Evolutionary conservation across 2,888 invertebrate species (phyloP).

Genomic region (Drosophila affinis): DNA sequence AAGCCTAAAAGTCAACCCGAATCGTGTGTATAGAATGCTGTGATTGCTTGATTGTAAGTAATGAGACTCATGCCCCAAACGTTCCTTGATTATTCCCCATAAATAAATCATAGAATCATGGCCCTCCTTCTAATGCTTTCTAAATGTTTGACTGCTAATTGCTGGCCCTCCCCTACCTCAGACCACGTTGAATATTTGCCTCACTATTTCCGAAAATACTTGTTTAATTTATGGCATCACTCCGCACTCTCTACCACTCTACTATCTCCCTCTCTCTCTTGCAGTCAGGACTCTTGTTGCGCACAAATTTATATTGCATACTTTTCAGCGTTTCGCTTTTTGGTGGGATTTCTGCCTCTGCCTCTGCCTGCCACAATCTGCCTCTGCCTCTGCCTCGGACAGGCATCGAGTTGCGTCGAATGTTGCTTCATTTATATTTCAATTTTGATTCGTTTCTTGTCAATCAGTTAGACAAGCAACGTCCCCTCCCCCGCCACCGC

Average conservation of each 20-base stretch:
- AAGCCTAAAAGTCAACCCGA: no score
- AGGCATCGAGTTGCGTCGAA: slow-evolving; percentile 13
- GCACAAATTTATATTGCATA: slow-evolving; percentile 39
- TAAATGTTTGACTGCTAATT: background rate
- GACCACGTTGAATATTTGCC: background rate
- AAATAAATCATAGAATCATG: background rate
- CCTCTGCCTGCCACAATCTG: background rate
- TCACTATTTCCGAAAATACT: background rate
- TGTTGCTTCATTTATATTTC: slow-evolving; percentile 69
- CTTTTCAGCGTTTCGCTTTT: slow-evolving; percentile 32
- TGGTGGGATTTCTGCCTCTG: slow-evolving; percentile 5
- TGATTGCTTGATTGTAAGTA: no score
- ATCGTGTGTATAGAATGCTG: no score
- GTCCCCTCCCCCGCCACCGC: background rate
- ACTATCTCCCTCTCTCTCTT: background rate
- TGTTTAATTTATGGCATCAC: slow-evolving; percentile 15
- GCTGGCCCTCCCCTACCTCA: no score
- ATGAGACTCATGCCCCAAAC: no score
- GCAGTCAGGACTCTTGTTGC: slow-evolving; percentile 8
- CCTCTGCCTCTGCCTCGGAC: slow-evolving; percentile 3
- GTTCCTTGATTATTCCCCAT: background rate
- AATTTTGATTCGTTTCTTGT: slow-evolving; percentile 78
- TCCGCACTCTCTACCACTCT: background rate
- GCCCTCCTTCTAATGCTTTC: background rate
- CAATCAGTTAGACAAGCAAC: slow-evolving; percentile 65